A percentile compares a stretch with the other conserved stretches of the same genome.
Conservation (phyloP, 2,113 vertebrate genomes). For the Neodon shergylaensis region DNA sequence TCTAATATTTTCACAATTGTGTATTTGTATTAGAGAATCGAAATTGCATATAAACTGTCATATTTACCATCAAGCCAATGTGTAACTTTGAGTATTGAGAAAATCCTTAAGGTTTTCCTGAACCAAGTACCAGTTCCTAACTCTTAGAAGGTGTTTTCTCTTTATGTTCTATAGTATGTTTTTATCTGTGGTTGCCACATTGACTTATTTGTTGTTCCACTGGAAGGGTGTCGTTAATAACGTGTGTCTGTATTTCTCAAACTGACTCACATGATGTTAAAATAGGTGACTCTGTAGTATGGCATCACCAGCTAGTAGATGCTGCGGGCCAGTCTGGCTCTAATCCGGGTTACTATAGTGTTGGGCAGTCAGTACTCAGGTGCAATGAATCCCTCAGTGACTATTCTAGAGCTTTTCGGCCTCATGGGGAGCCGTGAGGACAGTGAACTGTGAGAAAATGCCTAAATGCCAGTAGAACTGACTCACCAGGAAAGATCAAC, state of each 20-base stretch:
- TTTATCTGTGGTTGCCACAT: not conserved
- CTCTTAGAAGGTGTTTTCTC: not conserved
- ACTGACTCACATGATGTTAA: not conserved
- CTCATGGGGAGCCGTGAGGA: not conserved
- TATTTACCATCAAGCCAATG: not conserved
- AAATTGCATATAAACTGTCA: not conserved
- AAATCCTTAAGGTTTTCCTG: not conserved
- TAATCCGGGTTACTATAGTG: not conserved
- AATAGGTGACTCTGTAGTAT: not conserved
- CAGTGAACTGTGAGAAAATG: not conserved
- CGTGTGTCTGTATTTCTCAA: not conserved
- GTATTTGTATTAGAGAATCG: not conserved
- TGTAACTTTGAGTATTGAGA: not conserved
- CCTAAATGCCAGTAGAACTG: not conserved
- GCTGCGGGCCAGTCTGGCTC: not conserved
- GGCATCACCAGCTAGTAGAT: not conserved
- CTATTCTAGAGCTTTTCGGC: not conserved
- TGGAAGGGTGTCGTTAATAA: not conserved
- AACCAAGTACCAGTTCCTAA: not conserved
- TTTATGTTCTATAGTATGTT: constrained; percentile 21
- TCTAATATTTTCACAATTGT: constrained; percentile 25
- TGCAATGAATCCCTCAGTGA: not conserved
- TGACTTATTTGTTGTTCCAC: not conserved
- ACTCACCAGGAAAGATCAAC: not conserved
- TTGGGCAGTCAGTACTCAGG: not conserved